Conservation (phyloP, 1,140 invertebrate species). For the Acromyrmex echinatior region DNA sequence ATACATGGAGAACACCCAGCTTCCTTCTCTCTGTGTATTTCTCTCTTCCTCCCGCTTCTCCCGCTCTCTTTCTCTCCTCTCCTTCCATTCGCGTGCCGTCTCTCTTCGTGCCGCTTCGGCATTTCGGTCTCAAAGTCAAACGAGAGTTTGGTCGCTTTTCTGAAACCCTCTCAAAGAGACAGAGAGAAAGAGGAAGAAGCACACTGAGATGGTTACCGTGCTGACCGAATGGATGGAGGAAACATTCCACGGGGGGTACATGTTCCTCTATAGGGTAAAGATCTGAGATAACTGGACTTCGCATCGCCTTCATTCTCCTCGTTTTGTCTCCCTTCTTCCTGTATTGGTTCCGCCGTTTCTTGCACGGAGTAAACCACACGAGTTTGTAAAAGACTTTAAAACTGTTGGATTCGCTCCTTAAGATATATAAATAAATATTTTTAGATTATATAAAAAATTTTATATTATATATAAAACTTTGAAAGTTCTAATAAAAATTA, state of each 20-base stretch:
- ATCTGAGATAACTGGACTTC: conserved; percentile 75
- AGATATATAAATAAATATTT: background rate
- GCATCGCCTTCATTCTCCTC: conserved; percentile 47
- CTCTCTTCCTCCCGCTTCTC: background rate
- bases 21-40: conserved; percentile 15
- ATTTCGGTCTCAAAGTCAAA: conserved; percentile 62
- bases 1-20: conserved; percentile 74
- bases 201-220: conserved; percentile 16
- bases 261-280: conserved; percentile 71
- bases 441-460: background rate
- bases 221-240: conserved; percentile 25
- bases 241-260: conserved; percentile 79
- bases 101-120: conserved; percentile 55
- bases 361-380: background rate
- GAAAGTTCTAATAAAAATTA: background rate
- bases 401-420: background rate
- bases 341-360: background rate
- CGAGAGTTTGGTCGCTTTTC: conserved; percentile 69
- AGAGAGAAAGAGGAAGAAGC: conserved; percentile 39
- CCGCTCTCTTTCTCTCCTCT: conserved; percentile 7
- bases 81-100: background rate
- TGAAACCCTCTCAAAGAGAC: conserved; percentile 57
- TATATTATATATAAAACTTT: no score
- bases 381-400: background rate
- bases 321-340: conserved; percentile 31